Conservation (phyloP, 2,113 vertebrate species). For the Nettapus auritus region DNA sequence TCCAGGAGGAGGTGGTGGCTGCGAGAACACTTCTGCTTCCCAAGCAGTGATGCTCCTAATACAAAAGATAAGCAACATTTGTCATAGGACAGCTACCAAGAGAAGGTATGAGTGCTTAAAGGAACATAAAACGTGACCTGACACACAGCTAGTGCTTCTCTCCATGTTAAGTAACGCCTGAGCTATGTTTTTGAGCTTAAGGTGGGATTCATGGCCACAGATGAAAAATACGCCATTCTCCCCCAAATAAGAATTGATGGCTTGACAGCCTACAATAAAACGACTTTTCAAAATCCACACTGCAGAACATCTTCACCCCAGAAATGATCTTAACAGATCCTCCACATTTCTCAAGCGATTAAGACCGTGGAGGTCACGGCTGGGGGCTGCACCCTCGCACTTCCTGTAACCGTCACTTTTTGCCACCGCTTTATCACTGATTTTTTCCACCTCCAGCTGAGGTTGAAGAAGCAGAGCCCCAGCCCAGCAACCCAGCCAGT, state of each 20-base stretch:
- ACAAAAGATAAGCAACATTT: background rate
- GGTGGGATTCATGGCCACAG: background rate
- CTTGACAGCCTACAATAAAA: constrained; percentile 8
- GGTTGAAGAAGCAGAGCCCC: background rate
- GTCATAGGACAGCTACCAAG: background rate
- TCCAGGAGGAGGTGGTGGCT: background rate
- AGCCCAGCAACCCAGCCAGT: background rate
- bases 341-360: background rate
- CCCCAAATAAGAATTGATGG: background rate
- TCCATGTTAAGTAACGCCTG: background rate
- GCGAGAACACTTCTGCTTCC: background rate
- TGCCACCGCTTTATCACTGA: background rate
- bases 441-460: background rate
- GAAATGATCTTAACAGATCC: background rate
- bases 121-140: background rate
- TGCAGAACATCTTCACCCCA: background rate
- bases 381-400: background rate
- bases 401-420: background rate
- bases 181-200: background rate
- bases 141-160: background rate
- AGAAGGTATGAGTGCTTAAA: background rate
- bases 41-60: background rate
- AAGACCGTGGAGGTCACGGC: fast-evolving
- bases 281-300: background rate
- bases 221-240: background rate